Evolutionary conservation across 2,113 vertebrate species (phyloP).

Genomic region (Salvator merianae): DNA sequence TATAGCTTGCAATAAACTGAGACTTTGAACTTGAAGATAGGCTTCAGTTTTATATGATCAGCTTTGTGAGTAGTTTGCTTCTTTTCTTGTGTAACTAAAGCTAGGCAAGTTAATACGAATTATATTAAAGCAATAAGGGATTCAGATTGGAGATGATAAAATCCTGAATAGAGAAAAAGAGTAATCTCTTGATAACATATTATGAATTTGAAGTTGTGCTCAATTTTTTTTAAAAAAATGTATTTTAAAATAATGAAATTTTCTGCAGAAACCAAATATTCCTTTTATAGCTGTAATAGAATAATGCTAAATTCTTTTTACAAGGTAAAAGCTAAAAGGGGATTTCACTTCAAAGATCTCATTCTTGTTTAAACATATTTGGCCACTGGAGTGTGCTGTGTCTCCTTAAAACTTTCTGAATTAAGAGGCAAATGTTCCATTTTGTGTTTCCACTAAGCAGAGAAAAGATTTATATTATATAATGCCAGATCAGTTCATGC

Average conservation of each 20-base stretch:
- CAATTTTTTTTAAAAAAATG: background rate
- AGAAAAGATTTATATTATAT: conserved; percentile 70
- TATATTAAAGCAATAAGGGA: background rate
- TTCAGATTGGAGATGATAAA: background rate
- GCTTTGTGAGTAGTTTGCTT: background rate
- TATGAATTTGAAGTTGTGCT: background rate
- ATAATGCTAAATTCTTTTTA: background rate
- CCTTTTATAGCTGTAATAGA: background rate
- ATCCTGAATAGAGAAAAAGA: rapidly evolving
- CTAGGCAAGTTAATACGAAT: background rate
- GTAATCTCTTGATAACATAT: conserved; percentile 17
- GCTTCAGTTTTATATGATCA: background rate
- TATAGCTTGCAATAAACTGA: background rate
- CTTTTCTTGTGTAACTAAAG: background rate
- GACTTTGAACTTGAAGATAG: background rate
- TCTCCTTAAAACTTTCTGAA: conserved; percentile 46
- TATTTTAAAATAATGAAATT: background rate
- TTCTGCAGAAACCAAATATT: background rate
- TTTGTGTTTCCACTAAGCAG: conserved; percentile 49
- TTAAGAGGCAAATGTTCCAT: conserved; percentile 34
- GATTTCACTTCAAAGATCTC: background rate
- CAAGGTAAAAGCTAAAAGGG: background rate
- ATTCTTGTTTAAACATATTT: conserved; percentile 17
- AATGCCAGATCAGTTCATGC: conserved; percentile 65
- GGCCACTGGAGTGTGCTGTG: conserved; percentile 70